Conservation (phyloP, 1,140 invertebrate genomes). For the Wasmannia auropunctata region DNA sequence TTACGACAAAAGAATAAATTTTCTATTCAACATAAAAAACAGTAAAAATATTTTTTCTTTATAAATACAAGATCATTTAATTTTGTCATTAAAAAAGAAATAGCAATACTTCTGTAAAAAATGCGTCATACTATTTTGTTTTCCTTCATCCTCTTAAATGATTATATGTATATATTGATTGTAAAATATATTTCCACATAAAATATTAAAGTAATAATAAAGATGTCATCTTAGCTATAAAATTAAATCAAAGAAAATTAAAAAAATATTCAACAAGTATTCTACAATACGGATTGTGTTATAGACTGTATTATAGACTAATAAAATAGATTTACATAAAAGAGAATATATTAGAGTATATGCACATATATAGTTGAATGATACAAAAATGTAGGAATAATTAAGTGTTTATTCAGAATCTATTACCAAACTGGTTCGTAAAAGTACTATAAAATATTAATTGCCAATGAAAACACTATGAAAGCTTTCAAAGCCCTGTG, state of each 20-base stretch:
- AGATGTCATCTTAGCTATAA: neutral
- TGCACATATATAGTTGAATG: slow-evolving; percentile 11
- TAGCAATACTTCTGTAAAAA: no score
- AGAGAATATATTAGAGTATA: slow-evolving; percentile 19
- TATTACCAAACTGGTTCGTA: neutral
- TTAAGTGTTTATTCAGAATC: slow-evolving; percentile 1
- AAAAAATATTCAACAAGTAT: neutral
- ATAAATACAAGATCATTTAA: no score
- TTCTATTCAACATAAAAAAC: slow-evolving; percentile 15
- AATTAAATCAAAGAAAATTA: slow-evolving; percentile 45
- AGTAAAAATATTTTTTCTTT: neutral
- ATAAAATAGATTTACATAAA: neutral
- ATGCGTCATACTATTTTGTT: neutral
- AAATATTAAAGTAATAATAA: neutral
- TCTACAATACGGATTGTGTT: neutral
- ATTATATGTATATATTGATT: neutral
- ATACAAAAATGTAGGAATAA: slow-evolving; percentile 8
- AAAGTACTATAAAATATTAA: slow-evolving; percentile 7
- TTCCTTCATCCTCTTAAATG: neutral
- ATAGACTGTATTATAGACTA: neutral
- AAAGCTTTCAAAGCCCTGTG: neutral
- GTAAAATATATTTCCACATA: neutral
- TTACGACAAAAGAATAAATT: neutral
- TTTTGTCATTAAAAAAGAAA: neutral
- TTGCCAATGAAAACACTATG: neutral